Evolutionary conservation across 2,797 vertebrate species (phyloP), one percentile per base, ranked within the genome.

Genomic region (Danio tinwini): DNA sequence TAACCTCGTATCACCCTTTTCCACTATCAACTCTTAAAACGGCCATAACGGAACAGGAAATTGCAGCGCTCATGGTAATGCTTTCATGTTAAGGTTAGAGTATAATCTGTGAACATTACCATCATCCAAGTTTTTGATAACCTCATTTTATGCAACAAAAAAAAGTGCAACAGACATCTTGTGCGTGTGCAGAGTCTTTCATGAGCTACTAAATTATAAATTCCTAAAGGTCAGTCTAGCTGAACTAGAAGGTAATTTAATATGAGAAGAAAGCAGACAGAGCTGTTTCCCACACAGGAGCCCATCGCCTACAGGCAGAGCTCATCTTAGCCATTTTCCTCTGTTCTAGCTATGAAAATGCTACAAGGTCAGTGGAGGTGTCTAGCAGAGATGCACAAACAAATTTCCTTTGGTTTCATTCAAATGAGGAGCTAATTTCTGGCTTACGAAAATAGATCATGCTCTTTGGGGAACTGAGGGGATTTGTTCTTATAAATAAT

Each of bases 241-340:
- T 78, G 62, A 76, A 65, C 2, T 56, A 44, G 37, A 81, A 50
- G 72, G 59, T 82, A 72, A 81, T 81, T 56, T 61, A 68, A 76
- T 53, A 45, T n/a, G 16, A 52, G 58, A 72, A 58, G 65, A 75
- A 58, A 65, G 67, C 72, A 73, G 53, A 52, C 40, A 19, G 69
- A 42, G 62, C 49, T 7, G 40, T 55, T 61, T 61, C 62, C 65
- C 52, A 74, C 49, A 49, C 77, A 74, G 56, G 7, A 73, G 13
- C 19, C 29, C 59, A 64, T 37, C 1, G 70, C 74, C 80, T 37
- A 63, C 40, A 76, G 73, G 64, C 39, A 67, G 64, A 56, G 58
- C 7, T 45, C 62, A 58, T 65, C 71, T 70, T 70, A 74, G 76
- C 45, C 67, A 55, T 29, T 42, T 65, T 65, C 70, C 79, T 71